Evolutionary conservation across 2,797 vertebrate genomes (phyloP).

Genomic region (Lindbergichthys nudifrons): DNA sequence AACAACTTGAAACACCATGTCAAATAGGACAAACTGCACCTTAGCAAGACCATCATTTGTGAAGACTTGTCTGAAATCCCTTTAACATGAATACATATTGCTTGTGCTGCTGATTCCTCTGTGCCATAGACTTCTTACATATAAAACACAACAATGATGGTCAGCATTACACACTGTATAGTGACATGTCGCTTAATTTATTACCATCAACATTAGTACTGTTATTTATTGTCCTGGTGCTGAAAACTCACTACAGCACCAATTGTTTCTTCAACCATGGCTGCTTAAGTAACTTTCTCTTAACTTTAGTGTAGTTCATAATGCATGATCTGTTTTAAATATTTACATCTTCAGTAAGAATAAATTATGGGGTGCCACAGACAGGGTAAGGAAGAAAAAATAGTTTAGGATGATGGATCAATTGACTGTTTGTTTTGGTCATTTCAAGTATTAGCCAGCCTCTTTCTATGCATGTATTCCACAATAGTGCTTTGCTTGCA

Average conservation of each 20-base stretch:
- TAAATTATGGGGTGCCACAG: not conserved
- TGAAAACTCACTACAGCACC: constrained; percentile 17
- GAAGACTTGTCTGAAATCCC: not conserved
- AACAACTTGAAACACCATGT: no score
- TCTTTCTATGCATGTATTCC: not conserved
- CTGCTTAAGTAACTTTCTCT: not conserved
- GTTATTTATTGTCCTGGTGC: not conserved
- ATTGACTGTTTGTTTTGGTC: not conserved
- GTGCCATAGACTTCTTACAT: not conserved
- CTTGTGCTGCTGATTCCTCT: not conserved
- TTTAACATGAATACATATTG: not conserved
- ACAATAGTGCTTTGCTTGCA: not conserved
- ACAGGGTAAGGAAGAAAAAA: not conserved
- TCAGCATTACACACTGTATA: not conserved
- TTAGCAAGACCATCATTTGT: no score
- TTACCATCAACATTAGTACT: not conserved
- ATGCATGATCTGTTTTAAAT: not conserved
- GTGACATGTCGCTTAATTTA: not conserved
- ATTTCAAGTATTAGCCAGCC: not conserved
- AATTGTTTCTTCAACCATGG: not conserved
- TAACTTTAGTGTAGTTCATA: not conserved
- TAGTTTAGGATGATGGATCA: not conserved
- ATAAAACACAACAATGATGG: no score
- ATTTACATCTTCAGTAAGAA: not conserved
- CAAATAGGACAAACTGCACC: no score